Base-by-base conservation (phyloP, 2,113 vertebrate species). In the Chaenogobius annularis region DNA sequence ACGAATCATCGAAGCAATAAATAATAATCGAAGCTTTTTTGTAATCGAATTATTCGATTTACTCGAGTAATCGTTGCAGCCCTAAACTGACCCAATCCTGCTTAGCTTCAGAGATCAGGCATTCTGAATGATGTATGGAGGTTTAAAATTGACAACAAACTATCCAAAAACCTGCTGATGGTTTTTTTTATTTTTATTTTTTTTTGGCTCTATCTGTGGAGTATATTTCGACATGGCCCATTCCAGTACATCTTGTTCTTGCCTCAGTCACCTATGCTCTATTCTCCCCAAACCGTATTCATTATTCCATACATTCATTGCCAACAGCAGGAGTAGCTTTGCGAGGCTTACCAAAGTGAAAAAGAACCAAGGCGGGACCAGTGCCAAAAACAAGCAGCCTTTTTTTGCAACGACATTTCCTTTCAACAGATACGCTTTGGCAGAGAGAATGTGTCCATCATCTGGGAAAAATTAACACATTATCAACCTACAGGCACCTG, bases 391-490 rank as follows among this genome's bases (percentile, higher is more conserved):
- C 63, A 22, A 40, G n/a, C 66, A 64, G 75, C 72, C 80, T 87
- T 83, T 73, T 76, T 83, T 77, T 31, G 71, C 72, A 64, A 64
- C 85, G 72, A 85, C 74, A 43, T 66, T 76, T 79, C 73, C 68
- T 72, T 72, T 80, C 84, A 73, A 83, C 75, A 75, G 73, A 81
- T 76, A 78, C 71, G 73, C 80, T 69, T 79, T 35, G 47, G 69
- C 59, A 6, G 70, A 47, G 50, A 68, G 63, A 19, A 50, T 35
- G 71, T 68, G 73, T 76, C 65, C 72, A 67, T 13, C 56, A 47
- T 69, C 19, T 46, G 80, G 62, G 81, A 72, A 77, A 82, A 89
- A 83, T 79, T 80, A 84, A 80, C 26, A 74, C 50, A 77, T 88
- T 78, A 88, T 77, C 76, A 71, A 74, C 66, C 69, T 47, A 43